These are phyloP conservation scores for Caenorhabditis remanei DNA, from an alignment of 1,140 invertebrate genomes.

Conservation along the genomic window DNA sequence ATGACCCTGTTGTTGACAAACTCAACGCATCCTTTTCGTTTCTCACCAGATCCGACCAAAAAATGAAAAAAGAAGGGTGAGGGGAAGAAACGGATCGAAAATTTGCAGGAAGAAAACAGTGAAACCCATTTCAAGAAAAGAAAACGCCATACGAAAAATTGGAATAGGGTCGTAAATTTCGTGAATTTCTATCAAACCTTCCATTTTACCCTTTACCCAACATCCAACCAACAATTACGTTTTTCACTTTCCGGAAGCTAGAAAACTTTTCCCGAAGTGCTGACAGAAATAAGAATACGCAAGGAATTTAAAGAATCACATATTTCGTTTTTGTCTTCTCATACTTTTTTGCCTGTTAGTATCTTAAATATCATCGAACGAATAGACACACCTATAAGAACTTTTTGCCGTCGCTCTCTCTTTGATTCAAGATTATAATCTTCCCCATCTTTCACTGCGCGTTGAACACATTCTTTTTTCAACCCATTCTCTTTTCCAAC, in stretches of 20 bases:
- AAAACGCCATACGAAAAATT: neutral
- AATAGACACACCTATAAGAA: slow-evolving; percentile 25
- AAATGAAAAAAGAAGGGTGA: neutral
- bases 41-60: neutral
- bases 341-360: neutral
- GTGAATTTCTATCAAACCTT: neutral
- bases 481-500: neutral
- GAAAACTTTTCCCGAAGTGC: too few species aligned
- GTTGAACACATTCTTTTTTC: slow-evolving; percentile 9
- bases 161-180: slow-evolving; percentile 15
- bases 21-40: neutral
- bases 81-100: neutral
- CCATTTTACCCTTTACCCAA: neutral
- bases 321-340: neutral
- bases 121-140: neutral
- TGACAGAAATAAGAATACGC: neutral
- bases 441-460: neutral
- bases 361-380: slow-evolving; percentile 33
- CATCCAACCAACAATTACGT: neutral
- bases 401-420: slow-evolving; percentile 4
- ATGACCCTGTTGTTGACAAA: neutral
- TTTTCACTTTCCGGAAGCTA: neutral
- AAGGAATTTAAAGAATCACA: neutral
- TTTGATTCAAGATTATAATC: slow-evolving; percentile 14
- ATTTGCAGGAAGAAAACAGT: neutral